phyloP scores from a whole-genome alignment of 35 echinoderm and acorn worm genomes.

The Acanthaster planci region DNA sequence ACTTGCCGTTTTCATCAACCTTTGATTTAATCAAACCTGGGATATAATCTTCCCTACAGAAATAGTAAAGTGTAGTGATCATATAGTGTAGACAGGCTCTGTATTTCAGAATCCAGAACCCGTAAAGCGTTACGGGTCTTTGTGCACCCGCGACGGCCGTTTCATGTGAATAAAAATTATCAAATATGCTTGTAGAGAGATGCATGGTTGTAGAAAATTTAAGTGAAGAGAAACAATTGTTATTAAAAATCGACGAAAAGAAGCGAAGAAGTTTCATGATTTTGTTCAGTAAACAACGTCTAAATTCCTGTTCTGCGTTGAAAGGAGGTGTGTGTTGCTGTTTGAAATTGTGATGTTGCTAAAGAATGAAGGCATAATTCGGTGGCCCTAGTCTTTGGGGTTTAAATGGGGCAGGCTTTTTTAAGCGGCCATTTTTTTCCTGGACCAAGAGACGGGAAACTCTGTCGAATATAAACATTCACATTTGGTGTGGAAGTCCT shows the following conservation, averaged over 20 bases:
- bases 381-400: not conserved
- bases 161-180: slow-evolving; percentile 26
- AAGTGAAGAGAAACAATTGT: not conserved
- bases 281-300: not conserved
- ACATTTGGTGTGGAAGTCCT: not conserved
- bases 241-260: not conserved
- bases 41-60: too few species aligned
- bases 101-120: not conserved
- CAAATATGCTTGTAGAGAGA: not conserved
- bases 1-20: too few species aligned
- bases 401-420: not conserved
- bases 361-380: not conserved
- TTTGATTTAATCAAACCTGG: too few species aligned
- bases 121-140: not conserved
- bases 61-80: too few species aligned
- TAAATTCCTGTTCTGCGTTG: not conserved
- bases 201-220: slow-evolving; percentile 29
- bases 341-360: not conserved
- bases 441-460: not conserved
- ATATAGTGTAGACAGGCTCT: too few species aligned
- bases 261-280: not conserved
- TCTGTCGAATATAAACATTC: not conserved
- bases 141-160: not conserved
- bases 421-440: not conserved
- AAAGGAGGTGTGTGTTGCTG: not conserved